Evolutionary conservation across 2,113 vertebrate genomes (phyloP), one percentile per base, ranked within the genome.

Genomic region (Coryphaenoides rupestris): DNA sequence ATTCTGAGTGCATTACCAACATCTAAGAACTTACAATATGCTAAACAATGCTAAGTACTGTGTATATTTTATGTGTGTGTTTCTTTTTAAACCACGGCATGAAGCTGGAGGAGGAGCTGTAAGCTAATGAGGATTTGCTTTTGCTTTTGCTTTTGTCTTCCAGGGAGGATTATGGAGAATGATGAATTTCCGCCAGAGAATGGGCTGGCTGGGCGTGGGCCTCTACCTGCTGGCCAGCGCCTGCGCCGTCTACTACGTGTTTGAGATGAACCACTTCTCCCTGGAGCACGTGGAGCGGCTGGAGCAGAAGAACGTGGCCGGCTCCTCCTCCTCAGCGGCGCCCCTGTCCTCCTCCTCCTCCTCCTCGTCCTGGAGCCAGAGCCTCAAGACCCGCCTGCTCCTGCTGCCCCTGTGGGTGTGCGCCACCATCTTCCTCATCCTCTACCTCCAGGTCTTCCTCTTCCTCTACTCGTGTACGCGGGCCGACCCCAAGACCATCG

Each of bases 161-260:
- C 33, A 40, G 33, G 33, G 33, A 40, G 69, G 93, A 97, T 94
- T 90, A 98, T 98, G 96, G 96, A 98, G 95, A 94, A 98, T 96
- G 95, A 98, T 98, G 96, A 98, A 98, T 90, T 99, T 99, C 92
- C 95, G 96, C 60, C 96, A 98, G 92, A 89, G 96, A 91, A 95
- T 98, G 94, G 95, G 95, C 70, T 99, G 95, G 96, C 90, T 98
- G 74, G 93, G 93, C 57, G 92, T 99, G 86, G 91, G 91, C 69
- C 65, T 95, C 63, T 99, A 94, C 85, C 84, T 99, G 71, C 74
- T 99, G 74, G 87, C 91, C 65, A 98, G 96, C 47, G 82, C 92
- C 26, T 88, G 93, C 0, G 92, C 79, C 0, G 93, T 94, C 65
- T 97, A 97, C 84, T 98, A 95, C 1, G 81, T 97, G 66, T 99